These are phyloP conservation scores for Porphyrio hochstetteri DNA, from an alignment of 2,113 vertebrate genomes.

Conservation along the genomic window DNA sequence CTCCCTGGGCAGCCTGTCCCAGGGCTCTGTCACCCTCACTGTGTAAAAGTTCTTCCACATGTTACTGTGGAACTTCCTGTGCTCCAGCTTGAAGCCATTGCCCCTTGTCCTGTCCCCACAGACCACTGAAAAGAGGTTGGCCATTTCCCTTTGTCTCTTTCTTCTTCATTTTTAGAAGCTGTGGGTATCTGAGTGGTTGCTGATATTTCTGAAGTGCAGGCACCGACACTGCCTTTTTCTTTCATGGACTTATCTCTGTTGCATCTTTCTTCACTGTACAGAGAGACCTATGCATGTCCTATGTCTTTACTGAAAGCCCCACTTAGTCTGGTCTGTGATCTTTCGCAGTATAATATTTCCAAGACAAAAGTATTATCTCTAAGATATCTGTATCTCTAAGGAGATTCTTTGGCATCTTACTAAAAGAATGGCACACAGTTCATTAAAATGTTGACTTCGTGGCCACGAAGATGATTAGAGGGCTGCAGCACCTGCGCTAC, in stretches of 20 bases:
- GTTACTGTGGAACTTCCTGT: too few species aligned
- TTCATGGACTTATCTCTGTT: background rate
- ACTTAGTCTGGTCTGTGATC: background rate
- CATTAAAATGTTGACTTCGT: background rate
- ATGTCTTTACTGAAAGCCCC: background rate
- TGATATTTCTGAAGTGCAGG: background rate
- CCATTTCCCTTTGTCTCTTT: background rate
- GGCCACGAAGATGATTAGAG: too few species aligned
- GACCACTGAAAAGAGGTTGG: too few species aligned
- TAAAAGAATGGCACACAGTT: background rate
- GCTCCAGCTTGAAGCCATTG: too few species aligned
- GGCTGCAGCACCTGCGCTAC: too few species aligned
- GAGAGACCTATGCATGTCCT: background rate
- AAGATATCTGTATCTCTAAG: background rate
- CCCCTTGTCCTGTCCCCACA: too few species aligned
- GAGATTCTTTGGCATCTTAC: background rate
- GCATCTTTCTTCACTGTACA: background rate
- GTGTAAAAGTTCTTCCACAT: too few species aligned
- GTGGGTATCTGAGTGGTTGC: background rate
- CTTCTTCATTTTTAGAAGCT: background rate
- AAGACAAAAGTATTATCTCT: background rate
- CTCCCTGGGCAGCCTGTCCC: too few species aligned
- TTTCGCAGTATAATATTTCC: background rate
- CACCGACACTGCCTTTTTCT: background rate
- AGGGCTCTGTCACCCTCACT: too few species aligned